A percentile compares a stretch with the other conserved stretches of the same genome.
Evolutionary conservation across 2,888 invertebrate genomes (phyloP).

Genomic region (Liopterus haemorrhoidalis): DNA sequence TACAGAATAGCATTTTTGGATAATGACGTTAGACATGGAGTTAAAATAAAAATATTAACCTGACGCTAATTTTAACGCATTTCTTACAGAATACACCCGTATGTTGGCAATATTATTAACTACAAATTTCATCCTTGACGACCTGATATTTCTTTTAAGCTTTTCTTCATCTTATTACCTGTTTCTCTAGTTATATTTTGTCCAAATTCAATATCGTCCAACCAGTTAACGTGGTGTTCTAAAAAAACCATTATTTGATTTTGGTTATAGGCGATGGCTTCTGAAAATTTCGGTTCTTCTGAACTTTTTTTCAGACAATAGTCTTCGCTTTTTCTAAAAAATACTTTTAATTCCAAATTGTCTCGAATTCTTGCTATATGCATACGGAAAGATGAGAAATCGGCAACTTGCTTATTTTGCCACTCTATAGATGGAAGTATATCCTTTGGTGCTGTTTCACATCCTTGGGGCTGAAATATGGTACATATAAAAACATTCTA

Average conservation of each 20-base stretch:
- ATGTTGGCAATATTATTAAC: too few species aligned
- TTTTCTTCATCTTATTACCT: too few species aligned
- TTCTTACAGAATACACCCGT: too few species aligned
- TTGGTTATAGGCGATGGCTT: constrained; percentile 48
- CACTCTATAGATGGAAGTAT: constrained; percentile 53
- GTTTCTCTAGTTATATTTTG: constrained; percentile 42
- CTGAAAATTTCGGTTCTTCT: constrained; percentile 41
- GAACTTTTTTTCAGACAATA: constrained; percentile 26
- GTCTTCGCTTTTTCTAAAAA: constrained; percentile 17
- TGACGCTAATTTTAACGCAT: too few species aligned
- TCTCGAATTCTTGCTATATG: constrained; percentile 7
- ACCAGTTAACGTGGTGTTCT: constrained; percentile 48
- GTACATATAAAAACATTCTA: constrained; percentile 25
- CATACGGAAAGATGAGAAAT: constrained; percentile 10
- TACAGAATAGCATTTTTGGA: too few species aligned
- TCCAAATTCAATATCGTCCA: constrained; percentile 41
- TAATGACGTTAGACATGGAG: too few species aligned
- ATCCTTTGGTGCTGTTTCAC: constrained; percentile 45
- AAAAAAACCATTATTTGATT: constrained; percentile 46
- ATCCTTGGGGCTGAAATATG: constrained; percentile 43
- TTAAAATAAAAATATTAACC: too few species aligned
- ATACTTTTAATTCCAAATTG: background rate
- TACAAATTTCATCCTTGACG: too few species aligned
- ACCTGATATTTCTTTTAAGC: too few species aligned
- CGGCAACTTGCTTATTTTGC: constrained; percentile 58